Percentiles rank a stretch among this genome's conserved stretches.
phyloP scores from a whole-genome alignment of 2,797 vertebrate species.

The Lutjanus argentimaculatus region DNA sequence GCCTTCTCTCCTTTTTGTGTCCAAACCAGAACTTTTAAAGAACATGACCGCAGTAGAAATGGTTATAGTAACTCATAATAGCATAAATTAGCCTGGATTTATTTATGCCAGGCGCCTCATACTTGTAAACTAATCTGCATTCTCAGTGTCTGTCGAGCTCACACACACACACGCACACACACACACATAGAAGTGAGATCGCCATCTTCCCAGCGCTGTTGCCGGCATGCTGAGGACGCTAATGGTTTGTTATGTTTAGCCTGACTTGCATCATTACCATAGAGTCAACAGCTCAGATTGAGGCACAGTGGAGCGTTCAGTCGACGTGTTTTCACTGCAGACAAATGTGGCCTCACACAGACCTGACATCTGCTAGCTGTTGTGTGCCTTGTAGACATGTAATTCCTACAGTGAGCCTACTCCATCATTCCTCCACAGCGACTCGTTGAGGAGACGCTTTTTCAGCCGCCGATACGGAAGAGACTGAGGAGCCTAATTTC shows the following conservation, averaged over 20 bases:
- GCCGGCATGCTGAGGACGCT: slow-evolving; percentile 72
- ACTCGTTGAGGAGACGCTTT: slow-evolving; percentile 18
- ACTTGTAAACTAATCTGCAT: slow-evolving; percentile 72
- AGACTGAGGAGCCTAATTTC: background rate
- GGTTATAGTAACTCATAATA: slow-evolving; percentile 34
- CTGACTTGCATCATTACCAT: slow-evolving; percentile 84
- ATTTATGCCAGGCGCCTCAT: slow-evolving; percentile 41
- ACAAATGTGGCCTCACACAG: slow-evolving; percentile 81
- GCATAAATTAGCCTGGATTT: slow-evolving; percentile 44
- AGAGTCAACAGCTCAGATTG: slow-evolving; percentile 83
- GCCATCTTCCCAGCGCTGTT: slow-evolving; percentile 66
- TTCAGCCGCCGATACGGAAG: slow-evolving; percentile 15
- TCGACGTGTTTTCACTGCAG: slow-evolving; percentile 72
- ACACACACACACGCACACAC: slow-evolving; percentile 18
- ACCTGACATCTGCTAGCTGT: slow-evolving; percentile 80
- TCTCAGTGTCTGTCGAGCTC: slow-evolving; percentile 53
- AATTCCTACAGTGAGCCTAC: slow-evolving; percentile 63
- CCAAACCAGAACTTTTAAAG: slow-evolving; percentile 24
- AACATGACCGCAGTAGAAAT: slow-evolving; percentile 1
- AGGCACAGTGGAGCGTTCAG: slow-evolving; percentile 78
- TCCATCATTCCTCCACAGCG: slow-evolving; percentile 59
- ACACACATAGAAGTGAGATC: slow-evolving; percentile 41
- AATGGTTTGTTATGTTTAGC: slow-evolving; percentile 86
- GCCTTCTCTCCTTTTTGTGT: background rate
- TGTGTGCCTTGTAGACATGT: slow-evolving; percentile 75